These are phyloP conservation scores for Triplophysa yarkandensis DNA, from an alignment of 2,797 vertebrate species.

Conservation along the genomic window DNA sequence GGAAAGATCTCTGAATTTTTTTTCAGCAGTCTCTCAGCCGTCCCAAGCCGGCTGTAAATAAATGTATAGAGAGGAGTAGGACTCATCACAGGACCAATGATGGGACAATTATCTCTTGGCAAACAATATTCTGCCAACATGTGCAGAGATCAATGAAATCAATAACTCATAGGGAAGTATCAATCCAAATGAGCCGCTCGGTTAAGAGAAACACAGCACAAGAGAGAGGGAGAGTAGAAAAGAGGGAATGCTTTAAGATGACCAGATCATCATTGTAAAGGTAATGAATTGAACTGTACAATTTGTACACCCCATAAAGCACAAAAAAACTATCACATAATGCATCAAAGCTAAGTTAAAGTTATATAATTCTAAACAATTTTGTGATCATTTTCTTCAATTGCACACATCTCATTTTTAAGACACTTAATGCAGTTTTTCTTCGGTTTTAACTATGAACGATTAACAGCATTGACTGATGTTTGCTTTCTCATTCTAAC, in stretches of 20 bases:
- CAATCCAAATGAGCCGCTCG: conserved; percentile 46
- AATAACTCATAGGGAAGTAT: conserved; percentile 34
- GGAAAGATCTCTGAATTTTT: background rate
- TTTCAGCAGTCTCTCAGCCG: background rate
- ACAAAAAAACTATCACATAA: background rate
- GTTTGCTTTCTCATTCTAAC: background rate
- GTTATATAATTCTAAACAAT: background rate
- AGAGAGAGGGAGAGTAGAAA: background rate
- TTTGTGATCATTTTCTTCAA: background rate
- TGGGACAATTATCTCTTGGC: conserved; percentile 72
- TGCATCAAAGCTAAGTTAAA: background rate
- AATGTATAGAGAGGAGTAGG: conserved; percentile 17
- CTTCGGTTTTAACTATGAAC: background rate
- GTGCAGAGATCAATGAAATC: conserved; percentile 47
- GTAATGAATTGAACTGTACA: background rate
- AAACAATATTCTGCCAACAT: conserved; percentile 35
- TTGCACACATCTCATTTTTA: background rate
- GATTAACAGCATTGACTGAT: background rate
- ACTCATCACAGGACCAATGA: conserved; percentile 61
- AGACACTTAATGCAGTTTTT: background rate
- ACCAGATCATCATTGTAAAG: conserved; percentile 16
- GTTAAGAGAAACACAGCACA: conserved; percentile 38
- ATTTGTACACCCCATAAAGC: background rate
- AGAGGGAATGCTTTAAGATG: conserved; percentile 5
- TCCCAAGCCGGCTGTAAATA: background rate